Evolutionary conservation across 1,140 invertebrate species (phyloP).

Genomic region (Drosophila lowei): DNA sequence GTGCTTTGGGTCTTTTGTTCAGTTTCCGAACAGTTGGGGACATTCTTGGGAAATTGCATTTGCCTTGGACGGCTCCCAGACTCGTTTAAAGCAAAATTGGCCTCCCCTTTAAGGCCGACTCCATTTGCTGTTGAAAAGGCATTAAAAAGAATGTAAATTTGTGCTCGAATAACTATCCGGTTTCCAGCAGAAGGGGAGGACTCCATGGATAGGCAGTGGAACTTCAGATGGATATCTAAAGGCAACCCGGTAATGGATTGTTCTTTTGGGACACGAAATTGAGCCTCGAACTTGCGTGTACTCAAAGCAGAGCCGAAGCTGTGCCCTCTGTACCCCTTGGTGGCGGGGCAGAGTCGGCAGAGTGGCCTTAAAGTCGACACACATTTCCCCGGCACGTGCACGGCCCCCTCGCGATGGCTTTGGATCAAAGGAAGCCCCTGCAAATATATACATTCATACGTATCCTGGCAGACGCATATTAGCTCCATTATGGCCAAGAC

Average conservation of each 20-base stretch:
- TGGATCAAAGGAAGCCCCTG: conserved; percentile 68
- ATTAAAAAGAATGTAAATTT: background rate
- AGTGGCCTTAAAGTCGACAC: conserved; percentile 32
- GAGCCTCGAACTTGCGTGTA: too few relatives aligned
- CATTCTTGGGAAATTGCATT: conserved; percentile 12
- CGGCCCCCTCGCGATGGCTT: conserved; percentile 12
- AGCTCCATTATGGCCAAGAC: conserved; percentile 74
- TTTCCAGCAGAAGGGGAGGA: too few relatives aligned
- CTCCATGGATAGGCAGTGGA: too few relatives aligned
- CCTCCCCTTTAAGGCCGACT: background rate
- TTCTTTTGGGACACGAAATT: too few relatives aligned
- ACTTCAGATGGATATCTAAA: too few relatives aligned
- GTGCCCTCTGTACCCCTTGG: too few relatives aligned
- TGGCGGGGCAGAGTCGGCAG: conserved; percentile 5
- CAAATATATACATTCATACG: conserved; percentile 31
- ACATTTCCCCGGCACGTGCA: conserved; percentile 22
- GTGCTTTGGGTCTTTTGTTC: conserved; percentile 7
- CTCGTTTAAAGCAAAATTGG: conserved; percentile 20
- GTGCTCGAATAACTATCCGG: too few relatives aligned
- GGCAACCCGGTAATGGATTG: too few relatives aligned
- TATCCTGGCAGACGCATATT: conserved; percentile 55
- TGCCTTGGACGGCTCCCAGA: conserved; percentile 16
- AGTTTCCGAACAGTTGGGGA: conserved; percentile 18
- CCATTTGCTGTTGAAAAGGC: too few relatives aligned
- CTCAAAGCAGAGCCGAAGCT: too few relatives aligned